A percentile compares a stretch with the other conserved stretches of the same genome.
phyloP scores from a whole-genome alignment of 2,888 invertebrate species.

The Drosophila siamana region DNA sequence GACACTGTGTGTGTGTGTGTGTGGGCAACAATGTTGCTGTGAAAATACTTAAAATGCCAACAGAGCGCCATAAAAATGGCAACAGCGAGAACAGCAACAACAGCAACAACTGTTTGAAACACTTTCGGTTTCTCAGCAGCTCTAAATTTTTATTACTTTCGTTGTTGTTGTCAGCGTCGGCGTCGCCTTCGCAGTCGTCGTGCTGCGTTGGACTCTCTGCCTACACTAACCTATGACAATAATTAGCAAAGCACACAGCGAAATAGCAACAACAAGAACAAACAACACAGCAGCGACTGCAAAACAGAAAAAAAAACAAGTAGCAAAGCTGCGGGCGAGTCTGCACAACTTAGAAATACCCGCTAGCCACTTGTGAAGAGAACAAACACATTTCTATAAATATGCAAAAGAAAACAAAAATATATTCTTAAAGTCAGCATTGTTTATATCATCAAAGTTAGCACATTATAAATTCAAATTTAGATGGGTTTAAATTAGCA shows the following conservation, averaged over 20 bases:
- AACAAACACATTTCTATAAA: background rate
- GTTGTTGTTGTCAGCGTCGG: slow-evolving; percentile 22
- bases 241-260: slow-evolving; percentile 71
- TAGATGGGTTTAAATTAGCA: no score
- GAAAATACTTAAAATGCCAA: slow-evolving; percentile 68
- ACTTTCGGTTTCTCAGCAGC: slow-evolving; percentile 70
- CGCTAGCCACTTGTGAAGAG: background rate
- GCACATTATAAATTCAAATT: no score
- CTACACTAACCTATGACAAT: slow-evolving; percentile 83
- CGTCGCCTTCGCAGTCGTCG: background rate
- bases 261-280: slow-evolving; percentile 33
- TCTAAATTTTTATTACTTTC: slow-evolving; percentile 63
- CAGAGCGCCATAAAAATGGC: slow-evolving; percentile 62
- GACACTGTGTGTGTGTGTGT: no score
- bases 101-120: slow-evolving; percentile 37
- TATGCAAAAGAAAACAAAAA: no score
- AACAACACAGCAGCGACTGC: no score
- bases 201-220: slow-evolving; percentile 46
- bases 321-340: slow-evolving; percentile 1
- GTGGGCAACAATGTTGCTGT: slow-evolving; percentile 65
- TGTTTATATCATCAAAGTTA: no score
- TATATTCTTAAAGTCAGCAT: no score
- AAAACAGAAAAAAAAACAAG: no score
- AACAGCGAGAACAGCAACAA: slow-evolving; percentile 22
- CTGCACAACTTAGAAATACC: background rate